Conservation (phyloP, 2,888 invertebrate species). For the Tenthredo scrophulariae region DNA sequence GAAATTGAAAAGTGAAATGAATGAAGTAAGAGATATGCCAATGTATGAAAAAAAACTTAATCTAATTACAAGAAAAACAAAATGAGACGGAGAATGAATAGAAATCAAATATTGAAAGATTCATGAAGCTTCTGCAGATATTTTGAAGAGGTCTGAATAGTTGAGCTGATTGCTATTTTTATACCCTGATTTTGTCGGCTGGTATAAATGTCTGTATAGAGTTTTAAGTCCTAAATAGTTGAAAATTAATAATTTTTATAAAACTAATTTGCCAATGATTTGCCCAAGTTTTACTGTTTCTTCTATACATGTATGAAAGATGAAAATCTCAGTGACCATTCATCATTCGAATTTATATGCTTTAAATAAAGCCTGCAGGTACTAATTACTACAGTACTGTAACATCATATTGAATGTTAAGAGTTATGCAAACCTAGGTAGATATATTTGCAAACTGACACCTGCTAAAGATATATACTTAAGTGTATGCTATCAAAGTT, state of each 20-base stretch:
- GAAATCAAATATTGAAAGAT: neutral
- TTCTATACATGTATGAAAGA: neutral
- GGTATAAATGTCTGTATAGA: neutral
- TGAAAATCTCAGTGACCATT: conserved; percentile 1
- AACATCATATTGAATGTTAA: conserved; percentile 26
- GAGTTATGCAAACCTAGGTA: conserved; percentile 47
- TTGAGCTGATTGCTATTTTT: conserved; percentile 45
- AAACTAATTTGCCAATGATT: neutral
- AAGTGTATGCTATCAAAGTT: neutral
- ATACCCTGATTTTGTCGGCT: conserved; percentile 25
- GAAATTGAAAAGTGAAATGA: neutral
- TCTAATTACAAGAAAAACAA: neutral
- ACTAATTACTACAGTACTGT: neutral
- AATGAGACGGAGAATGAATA: neutral
- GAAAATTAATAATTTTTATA: neutral
- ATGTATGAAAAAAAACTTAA: neutral
- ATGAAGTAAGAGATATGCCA: neutral
- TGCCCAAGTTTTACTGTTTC: neutral
- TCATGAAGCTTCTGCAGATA: neutral
- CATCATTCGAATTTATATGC: neutral
- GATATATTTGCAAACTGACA: conserved; percentile 38
- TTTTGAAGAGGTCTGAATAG: conserved; percentile 6
- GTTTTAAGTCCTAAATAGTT: conserved; percentile 37
- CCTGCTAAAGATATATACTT: neutral
- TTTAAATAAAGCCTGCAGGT: neutral